Base-by-base conservation (phyloP, 2,113 vertebrate genomes). In the Glaucidium brasilianum region DNA sequence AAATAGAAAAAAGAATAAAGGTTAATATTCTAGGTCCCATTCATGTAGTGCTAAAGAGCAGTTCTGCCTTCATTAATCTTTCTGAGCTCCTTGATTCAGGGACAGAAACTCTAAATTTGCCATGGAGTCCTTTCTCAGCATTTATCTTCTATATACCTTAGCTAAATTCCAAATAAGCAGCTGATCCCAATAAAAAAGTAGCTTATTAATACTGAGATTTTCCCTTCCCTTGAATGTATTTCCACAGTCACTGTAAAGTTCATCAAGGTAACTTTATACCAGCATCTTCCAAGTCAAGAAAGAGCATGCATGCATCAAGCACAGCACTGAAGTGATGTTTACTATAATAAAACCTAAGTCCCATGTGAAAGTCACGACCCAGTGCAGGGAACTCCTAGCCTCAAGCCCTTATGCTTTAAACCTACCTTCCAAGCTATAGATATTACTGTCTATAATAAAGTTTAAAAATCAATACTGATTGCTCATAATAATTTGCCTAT, bases 301-400 rank as follows among this genome's bases (percentile, higher is more conserved):
- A 69, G 0, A 2, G 12, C 0, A 6, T 15, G 22, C 21, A 50
- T 1, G 0, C 4, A 22, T n/a, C 1, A 2, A 67, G 32, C 12
- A 8, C 27, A 32, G 45, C 11, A 20, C 20, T 37, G 22, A 68
- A 56, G 15, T 32, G n/a, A 35, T 25, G n/a, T 2, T 72, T 27
- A 11, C 25, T 37, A 16, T 9, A 27, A 27, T 21, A 15, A 49
- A 77, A 8, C 18, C 88, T 15, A 80, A 43, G 29, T 39, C 21
- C 35, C 34, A 15, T 0, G 6, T 29, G 35, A 78, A 94, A 93
- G 32, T 5, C 12, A 41, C 4, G 2, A 15, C 8, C 11, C n/a
- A 32, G 29, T 5, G 15, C 15, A n/a, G 25, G 6, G 73, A 53
- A 39, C 9, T 29, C 23, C 15, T 59, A 11, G 59, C 34, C 29